These are phyloP conservation scores for Phaethon lepturus DNA, from an alignment of 2,113 vertebrate species.

Conservation along the genomic window DNA sequence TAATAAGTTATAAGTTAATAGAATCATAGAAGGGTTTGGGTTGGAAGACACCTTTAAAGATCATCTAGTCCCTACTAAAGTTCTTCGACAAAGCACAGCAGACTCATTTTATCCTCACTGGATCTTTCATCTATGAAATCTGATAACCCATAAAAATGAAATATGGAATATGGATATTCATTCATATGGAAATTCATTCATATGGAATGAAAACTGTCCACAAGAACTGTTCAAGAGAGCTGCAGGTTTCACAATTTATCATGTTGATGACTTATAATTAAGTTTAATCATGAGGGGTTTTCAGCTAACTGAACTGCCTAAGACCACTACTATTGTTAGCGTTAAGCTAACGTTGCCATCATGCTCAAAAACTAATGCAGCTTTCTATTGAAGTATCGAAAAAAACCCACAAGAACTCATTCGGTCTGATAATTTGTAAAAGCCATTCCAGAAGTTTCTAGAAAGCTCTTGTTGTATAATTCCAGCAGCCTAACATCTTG, in stretches of 20 bases:
- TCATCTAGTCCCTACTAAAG: neutral
- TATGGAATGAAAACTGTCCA: neutral
- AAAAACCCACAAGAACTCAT: neutral
- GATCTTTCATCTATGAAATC: neutral
- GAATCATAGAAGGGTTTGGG: neutral
- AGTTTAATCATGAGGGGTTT: neutral
- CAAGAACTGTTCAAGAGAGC: neutral
- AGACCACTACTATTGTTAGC: neutral
- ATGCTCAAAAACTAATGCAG: neutral
- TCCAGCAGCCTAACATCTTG: neutral
- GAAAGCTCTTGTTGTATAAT: neutral
- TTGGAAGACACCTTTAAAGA: neutral
- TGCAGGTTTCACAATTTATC: neutral
- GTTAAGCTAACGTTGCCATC: neutral
- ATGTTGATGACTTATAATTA: neutral
- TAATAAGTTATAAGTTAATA: neutral
- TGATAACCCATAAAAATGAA: neutral
- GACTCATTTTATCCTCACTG: neutral
- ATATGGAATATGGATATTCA: no score
- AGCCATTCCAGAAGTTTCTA: neutral
- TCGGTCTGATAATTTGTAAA: neutral
- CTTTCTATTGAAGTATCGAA: accelerated
- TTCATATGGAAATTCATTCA: no score
- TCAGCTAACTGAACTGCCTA: neutral
- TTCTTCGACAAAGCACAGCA: neutral